Evolutionary conservation across 2,888 invertebrate genomes (phyloP).

Genomic region (Melieria omissa): DNA sequence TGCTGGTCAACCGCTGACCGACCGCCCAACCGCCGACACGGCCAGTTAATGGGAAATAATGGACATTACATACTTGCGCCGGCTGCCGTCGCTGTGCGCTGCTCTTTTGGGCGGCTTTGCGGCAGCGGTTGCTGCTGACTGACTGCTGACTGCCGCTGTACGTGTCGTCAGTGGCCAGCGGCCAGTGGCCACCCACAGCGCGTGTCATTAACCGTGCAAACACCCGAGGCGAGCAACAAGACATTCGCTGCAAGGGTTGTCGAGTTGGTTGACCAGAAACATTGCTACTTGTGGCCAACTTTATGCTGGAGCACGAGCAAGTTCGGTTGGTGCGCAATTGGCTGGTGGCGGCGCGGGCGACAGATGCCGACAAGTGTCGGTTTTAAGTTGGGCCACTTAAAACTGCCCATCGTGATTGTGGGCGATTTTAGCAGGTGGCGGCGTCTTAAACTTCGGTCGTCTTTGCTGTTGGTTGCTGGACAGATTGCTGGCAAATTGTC

Average conservation of each 20-base stretch:
- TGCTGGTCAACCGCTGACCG: slow-evolving; percentile 39
- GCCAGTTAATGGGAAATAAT: slow-evolving; percentile 49
- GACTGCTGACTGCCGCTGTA: no score
- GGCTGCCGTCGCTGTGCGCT: not conserved
- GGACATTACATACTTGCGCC: slow-evolving; percentile 37
- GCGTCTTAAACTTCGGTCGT: no score
- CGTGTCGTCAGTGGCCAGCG: slow-evolving; percentile 6
- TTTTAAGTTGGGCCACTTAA: slow-evolving; percentile 22
- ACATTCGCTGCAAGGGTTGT: slow-evolving; percentile 44
- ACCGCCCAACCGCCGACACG: slow-evolving; percentile 38
- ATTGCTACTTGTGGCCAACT: slow-evolving; percentile 52
- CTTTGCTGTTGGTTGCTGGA: no score
- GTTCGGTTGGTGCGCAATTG: not conserved
- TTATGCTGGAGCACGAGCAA: slow-evolving; percentile 36
- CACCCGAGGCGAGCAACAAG: slow-evolving; percentile 37
- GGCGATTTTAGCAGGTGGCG: no score
- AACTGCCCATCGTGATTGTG: no score
- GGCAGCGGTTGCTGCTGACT: slow-evolving; percentile 33
- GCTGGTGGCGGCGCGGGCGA: not conserved
- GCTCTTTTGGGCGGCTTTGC: not conserved
- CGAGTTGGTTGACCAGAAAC: slow-evolving; percentile 50
- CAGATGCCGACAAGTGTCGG: not conserved
- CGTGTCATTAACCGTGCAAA: slow-evolving; percentile 37
- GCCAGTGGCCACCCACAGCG: slow-evolving; percentile 42
- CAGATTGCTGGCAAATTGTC: no score